These are phyloP conservation scores for Connochaetes taurinus DNA, from an alignment of 2,113 vertebrate species.

Conservation along the genomic window DNA sequence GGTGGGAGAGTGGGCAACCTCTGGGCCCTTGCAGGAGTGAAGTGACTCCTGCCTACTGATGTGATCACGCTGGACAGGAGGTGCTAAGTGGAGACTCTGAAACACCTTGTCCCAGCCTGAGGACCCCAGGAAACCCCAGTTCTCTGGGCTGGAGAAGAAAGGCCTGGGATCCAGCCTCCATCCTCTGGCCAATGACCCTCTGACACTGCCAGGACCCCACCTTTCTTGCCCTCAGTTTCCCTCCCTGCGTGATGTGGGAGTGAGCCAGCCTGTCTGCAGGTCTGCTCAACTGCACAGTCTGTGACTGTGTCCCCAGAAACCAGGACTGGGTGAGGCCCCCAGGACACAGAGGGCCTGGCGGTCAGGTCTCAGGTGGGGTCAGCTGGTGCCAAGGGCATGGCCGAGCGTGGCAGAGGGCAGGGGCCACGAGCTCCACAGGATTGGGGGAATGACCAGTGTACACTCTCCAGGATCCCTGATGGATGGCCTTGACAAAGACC, in stretches of 20 bases:
- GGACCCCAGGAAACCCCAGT: background rate
- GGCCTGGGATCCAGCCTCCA: background rate
- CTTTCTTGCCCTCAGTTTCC: background rate
- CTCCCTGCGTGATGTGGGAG: background rate
- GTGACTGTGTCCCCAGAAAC: background rate
- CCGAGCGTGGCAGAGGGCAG: background rate
- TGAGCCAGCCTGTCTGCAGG: background rate
- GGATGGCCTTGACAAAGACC: conserved; percentile 82
- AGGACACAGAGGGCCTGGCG: background rate
- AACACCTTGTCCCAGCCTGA: background rate
- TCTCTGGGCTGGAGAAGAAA: background rate
- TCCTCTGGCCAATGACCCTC: background rate
- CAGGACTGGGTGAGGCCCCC: background rate
- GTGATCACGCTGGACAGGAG: no score
- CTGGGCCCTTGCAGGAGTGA: background rate
- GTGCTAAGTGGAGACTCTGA: background rate
- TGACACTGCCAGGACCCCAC: background rate
- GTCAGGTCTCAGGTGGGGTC: background rate
- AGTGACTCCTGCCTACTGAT: background rate
- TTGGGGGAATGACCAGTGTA: background rate
- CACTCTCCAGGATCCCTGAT: conserved; percentile 81
- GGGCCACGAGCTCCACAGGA: background rate
- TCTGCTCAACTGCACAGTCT: background rate
- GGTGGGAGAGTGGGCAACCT: conserved; percentile 80
- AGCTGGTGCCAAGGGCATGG: background rate